Evolutionary conservation across 2,888 invertebrate genomes (phyloP), one percentile per base, ranked within the genome.

Genomic region (Criorhina ranunculi): DNA sequence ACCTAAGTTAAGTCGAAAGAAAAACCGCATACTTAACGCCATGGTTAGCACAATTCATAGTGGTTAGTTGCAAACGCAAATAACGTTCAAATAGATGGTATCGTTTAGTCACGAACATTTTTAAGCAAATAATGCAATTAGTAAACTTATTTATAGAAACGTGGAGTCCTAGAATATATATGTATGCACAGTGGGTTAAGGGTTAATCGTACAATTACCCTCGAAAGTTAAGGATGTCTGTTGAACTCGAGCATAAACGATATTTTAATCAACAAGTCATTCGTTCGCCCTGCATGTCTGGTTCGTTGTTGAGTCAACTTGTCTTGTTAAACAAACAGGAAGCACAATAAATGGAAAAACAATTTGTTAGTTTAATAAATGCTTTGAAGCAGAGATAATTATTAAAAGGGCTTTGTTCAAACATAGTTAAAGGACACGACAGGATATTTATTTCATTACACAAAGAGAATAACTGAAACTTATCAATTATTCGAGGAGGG

Each of bases 21-120:
- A 24, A 64, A 40, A 46, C 19, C 40, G 11, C 57, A 73, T 69
- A 60, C 33, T 76, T 81, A 70, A 57, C 35, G 75, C 59, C 64
- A 75, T 85, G 64, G 51, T 85, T 85, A 80, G 85, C 85, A 85
- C 83, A 75, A 44, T 78, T 59, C 40, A 24, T 83, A 79, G 80
- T 85, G 85, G 67, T 78, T 83, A 78, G 82, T 60, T 55, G 62
- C 67, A 69, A 80, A 59, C 55, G 80, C 76, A 81, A 81, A 75
- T 46, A 60, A 44, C 44, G 49, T 62, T 73, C 62, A 79, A 69
- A 57, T 70, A 75, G 55, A 78, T 73, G 66, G 53, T 69, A 69
- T 80, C 46, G 70, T 66, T 75, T 85, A 80, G 75, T 70, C 85
- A 85, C 80, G 76, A 80, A 76, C 69, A 64, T 73, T 55, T 35